A percentile compares a stretch with the other conserved stretches of the same genome.
phyloP scores from a whole-genome alignment of 2,888 invertebrate species.

The Netelia inedita region DNA sequence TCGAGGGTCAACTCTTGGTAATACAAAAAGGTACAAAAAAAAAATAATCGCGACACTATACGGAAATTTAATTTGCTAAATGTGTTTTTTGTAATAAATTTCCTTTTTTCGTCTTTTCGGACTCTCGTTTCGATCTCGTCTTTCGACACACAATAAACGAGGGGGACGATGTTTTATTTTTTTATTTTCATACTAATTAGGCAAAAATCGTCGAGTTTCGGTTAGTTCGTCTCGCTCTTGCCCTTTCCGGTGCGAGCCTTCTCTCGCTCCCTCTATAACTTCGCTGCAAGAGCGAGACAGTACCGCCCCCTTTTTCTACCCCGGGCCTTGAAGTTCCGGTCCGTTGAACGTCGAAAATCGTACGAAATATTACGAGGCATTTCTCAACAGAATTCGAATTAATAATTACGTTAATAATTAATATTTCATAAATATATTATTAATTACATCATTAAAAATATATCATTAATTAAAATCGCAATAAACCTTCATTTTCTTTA shows the following conservation, averaged over 20 bases:
- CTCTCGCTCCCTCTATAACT: conserved; percentile 16
- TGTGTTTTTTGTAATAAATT: not conserved
- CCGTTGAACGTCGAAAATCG: conserved; percentile 52
- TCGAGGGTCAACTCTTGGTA: too few species aligned
- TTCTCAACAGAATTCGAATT: conserved; percentile 77
- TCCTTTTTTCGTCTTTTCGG: conserved; percentile 21
- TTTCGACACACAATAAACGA: conserved; percentile 15
- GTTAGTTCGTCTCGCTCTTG: conserved; percentile 37
- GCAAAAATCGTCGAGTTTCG: conserved; percentile 60
- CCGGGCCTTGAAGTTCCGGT: conserved; percentile 67
- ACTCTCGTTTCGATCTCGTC: not conserved
- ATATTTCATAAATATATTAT: too few species aligned
- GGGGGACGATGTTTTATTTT: not conserved
- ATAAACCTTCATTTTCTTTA: too few species aligned
- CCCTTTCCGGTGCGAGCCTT: conserved; percentile 30
- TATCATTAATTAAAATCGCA: too few species aligned
- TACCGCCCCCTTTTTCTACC: conserved; percentile 16
- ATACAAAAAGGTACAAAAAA: too few species aligned
- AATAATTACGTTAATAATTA: conserved; percentile 76
- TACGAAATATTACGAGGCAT: conserved; percentile 11
- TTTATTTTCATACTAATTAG: conserved; percentile 46
- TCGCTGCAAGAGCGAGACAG: conserved; percentile 11
- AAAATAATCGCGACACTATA: not conserved
- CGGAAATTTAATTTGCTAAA: conserved; percentile 31
- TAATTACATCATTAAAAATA: too few species aligned